Evolutionary conservation across 2,797 vertebrate species (phyloP).

Genomic region (Crocidura indochinensis): DNA sequence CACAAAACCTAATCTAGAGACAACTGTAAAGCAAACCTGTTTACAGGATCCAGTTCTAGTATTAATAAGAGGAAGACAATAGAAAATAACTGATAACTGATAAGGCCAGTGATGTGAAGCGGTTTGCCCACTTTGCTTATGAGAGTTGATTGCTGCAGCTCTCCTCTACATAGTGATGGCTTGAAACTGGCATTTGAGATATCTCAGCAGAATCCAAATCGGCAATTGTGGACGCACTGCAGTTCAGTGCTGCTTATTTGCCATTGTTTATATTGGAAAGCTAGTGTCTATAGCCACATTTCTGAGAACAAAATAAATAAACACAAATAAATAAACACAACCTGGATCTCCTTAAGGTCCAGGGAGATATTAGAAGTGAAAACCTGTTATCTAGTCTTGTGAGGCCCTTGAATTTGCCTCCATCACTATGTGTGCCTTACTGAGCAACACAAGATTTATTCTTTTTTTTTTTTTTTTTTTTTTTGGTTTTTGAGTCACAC

Average conservation of each 20-base stretch:
- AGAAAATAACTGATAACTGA: background rate
- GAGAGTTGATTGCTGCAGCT: background rate
- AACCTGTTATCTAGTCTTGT: no score
- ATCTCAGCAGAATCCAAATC: background rate
- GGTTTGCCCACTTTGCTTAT: background rate
- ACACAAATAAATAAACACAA: background rate
- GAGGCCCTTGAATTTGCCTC: no score
- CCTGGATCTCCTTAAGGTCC: background rate
- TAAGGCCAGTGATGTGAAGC: fast-evolving
- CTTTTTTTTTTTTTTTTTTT: no score
- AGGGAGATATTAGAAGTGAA: no score
- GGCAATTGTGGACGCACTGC: background rate
- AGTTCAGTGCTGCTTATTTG: background rate
- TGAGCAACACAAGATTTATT: no score
- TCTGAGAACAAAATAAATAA: background rate
- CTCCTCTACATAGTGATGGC: fast-evolving
- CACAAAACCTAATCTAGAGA: background rate
- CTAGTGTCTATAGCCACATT: background rate
- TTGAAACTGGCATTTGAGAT: background rate
- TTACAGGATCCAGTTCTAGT: background rate
- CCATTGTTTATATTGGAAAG: background rate
- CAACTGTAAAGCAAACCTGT: background rate
- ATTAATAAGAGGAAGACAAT: background rate
- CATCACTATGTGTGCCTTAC: no score
- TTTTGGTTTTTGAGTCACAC: no score